Evolutionary conservation across 92 coral and sea anemone genomes (phyloP).

Genomic region (Bergia sp.): DNA sequence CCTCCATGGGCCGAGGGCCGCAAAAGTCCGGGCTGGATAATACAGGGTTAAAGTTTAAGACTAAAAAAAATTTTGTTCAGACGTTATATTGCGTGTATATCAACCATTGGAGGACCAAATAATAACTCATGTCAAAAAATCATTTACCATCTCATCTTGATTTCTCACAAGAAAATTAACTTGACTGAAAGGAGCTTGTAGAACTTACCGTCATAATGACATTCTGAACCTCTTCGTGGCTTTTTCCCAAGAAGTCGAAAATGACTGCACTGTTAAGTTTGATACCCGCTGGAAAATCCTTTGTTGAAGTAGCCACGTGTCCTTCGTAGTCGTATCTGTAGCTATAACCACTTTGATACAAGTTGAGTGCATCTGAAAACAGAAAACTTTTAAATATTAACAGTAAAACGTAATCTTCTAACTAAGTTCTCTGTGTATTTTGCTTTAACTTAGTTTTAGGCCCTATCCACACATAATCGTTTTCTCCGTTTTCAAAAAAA

Average conservation of each 20-base stretch:
- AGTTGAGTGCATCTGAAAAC: conserved; percentile 1
- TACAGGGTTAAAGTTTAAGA: too few relatives aligned
- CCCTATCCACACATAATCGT: too few relatives aligned
- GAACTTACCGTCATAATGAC: conserved; percentile 22
- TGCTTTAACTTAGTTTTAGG: too few relatives aligned
- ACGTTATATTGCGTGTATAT: too few relatives aligned
- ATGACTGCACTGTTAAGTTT: conserved; percentile 1
- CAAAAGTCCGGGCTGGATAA: too few relatives aligned
- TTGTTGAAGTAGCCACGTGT: conserved; percentile 12
- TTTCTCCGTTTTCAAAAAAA: too few relatives aligned
- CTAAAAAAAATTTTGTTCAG: too few relatives aligned
- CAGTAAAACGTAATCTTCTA: background rate
- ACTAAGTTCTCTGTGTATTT: background rate
- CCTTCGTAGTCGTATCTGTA: conserved; percentile 36
- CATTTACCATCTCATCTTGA: background rate
- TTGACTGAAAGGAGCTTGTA: background rate
- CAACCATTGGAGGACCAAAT: too few relatives aligned
- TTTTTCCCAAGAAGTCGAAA: conserved; percentile 21
- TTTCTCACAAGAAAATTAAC: background rate
- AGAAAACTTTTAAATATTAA: background rate
- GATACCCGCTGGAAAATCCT: conserved; percentile 18
- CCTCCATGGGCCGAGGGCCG: too few relatives aligned
- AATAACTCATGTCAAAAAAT: too few relatives aligned
- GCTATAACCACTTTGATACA: conserved; percentile 23
- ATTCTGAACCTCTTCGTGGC: background rate